Evolutionary conservation across 2,888 invertebrate species (phyloP).

Genomic region (Sinodicranocentrus sp.): DNA sequence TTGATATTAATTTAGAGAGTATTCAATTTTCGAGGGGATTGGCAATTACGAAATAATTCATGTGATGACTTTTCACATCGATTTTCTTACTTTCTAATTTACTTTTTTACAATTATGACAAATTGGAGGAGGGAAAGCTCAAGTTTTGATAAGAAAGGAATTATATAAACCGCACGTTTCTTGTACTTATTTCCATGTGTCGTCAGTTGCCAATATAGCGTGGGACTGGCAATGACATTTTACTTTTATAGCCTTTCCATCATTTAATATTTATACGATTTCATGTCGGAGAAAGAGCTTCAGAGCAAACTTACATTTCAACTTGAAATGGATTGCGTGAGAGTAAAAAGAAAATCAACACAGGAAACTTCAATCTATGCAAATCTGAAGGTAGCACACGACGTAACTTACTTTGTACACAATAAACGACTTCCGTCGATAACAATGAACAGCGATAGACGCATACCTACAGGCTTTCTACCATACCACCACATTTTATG

Average conservation of each 20-base stretch:
- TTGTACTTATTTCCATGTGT: too few species aligned
- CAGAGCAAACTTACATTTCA: neutral
- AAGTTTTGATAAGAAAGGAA: too few species aligned
- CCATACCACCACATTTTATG: neutral
- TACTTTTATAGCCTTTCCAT: neutral
- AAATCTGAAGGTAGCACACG: neutral
- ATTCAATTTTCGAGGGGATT: neutral
- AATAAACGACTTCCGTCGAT: slow-evolving; percentile 25
- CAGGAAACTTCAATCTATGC: slow-evolving; percentile 13
- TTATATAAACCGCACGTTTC: too few species aligned
- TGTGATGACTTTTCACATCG: too few species aligned
- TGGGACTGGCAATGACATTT: neutral
- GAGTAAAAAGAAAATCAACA: slow-evolving; percentile 17
- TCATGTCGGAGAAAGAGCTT: neutral
- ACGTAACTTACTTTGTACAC: slow-evolving; percentile 4
- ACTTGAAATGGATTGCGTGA: neutral
- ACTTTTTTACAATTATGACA: too few species aligned
- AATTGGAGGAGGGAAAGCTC: too few species aligned
- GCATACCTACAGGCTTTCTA: too few species aligned
- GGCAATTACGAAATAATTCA: too few species aligned
- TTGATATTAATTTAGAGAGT: neutral
- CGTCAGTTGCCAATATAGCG: too few species aligned
- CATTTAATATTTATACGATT: slow-evolving; percentile 7
- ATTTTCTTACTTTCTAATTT: too few species aligned
- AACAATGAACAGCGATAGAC: slow-evolving; percentile 2